phyloP scores from a whole-genome alignment of 1,140 invertebrate species.

The Drosophila nannoptera region DNA sequence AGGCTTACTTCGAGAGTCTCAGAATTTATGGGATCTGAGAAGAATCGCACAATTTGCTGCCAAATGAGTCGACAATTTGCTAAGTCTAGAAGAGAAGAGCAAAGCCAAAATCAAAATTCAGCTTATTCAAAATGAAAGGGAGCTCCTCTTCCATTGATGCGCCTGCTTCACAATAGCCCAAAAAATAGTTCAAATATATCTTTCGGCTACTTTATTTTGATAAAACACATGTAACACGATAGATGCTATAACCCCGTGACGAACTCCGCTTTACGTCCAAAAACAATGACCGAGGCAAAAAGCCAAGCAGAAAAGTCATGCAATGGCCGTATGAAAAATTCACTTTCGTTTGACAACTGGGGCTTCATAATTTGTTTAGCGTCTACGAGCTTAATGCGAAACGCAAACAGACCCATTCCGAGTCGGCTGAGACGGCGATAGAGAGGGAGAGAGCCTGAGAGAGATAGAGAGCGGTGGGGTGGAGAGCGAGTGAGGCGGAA shows the following conservation, averaged over 20 bases:
- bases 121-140: too few relatives aligned
- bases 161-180: constrained; percentile 9
- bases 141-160: too few relatives aligned
- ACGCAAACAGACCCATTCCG: constrained; percentile 59
- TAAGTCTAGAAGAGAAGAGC: neutral
- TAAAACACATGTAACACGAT: constrained; percentile 32
- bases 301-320: constrained; percentile 11
- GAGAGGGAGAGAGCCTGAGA: constrained; percentile 19
- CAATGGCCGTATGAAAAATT: constrained; percentile 33
- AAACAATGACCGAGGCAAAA: constrained; percentile 41
- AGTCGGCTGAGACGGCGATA: constrained; percentile 14
- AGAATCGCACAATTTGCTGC: constrained; percentile 4
- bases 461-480: constrained; percentile 2
- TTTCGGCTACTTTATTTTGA: too few relatives aligned
- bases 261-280: constrained; percentile 9
- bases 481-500: neutral
- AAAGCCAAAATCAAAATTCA: too few relatives aligned
- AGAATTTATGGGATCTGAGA: constrained; percentile 1
- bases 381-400: constrained; percentile 63
- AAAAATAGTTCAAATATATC: constrained; percentile 3
- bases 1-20: neutral
- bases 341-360: constrained; percentile 57
- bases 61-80: constrained; percentile 20
- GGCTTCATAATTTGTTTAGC: constrained; percentile 61
- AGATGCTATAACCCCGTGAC: constrained; percentile 25